Base-by-base conservation (phyloP, 2,113 vertebrate genomes). In the Jacana jacana region DNA sequence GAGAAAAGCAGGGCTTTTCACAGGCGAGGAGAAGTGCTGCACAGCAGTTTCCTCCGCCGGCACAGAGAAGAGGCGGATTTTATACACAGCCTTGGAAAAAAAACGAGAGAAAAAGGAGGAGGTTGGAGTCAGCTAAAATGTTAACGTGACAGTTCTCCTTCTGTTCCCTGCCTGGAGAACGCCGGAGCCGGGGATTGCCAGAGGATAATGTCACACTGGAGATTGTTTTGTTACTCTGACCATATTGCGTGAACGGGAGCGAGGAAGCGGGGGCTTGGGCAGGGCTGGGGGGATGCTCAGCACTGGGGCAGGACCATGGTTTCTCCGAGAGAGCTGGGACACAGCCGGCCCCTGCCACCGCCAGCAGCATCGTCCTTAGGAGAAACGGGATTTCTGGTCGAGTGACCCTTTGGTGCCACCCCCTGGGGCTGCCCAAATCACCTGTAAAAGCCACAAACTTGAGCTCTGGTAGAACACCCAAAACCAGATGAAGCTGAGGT, bases 61-160 rank as follows among this genome's bases (percentile, higher is more conserved):
- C 0, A 6, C 2, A 4, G 61, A 75, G 81, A 71, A 78, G 95
- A 44, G 84, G 76, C 8, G 84, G 92, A 71, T 92, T 79, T 94
- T 52, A 65, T 40, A 75, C 89, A 72, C 72, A 81, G 17, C 37
- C 82, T 13, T 27, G 58, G 46, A 33, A 63, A 39, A 52, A 39
- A 46, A 46, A 46, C 44, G 40, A 54, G 60, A 61, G 30, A 46
- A 64, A 49, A 19, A 81, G 79, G 88, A 89, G 87, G 89, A 93
- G 90, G 91, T 19, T 93, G 91, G 92, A 96, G 84, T 83, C 94
- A 81, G 89, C 81, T 89, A 65, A 88, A 97, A 97, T 82, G 88
- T 76, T 88, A 97, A 80, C 86, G 58, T 24, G 95, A 86, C 63
- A 71, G 86, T 17, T 91, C 65, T 95, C 88, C 90, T 95, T 97